phyloP scores from a whole-genome alignment of 2,797 vertebrate genomes.

The Smutsia temminckii region DNA sequence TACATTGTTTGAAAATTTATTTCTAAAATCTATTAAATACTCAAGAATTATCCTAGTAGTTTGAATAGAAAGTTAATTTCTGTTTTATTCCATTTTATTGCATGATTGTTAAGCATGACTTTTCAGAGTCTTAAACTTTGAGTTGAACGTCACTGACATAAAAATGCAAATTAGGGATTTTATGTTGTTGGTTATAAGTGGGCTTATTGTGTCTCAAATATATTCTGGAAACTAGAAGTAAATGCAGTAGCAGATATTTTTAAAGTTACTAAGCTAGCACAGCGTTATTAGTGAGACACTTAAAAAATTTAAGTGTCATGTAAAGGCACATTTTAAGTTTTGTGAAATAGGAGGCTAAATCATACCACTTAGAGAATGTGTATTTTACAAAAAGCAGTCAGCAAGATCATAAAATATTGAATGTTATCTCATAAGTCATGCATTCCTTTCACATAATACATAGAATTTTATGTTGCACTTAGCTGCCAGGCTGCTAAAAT shows the following conservation, averaged over 20 bases:
- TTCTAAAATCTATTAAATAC: slow-evolving; percentile 46
- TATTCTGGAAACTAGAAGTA: slow-evolving; percentile 8
- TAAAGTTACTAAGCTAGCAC: not conserved
- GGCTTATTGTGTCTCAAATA: slow-evolving; percentile 41
- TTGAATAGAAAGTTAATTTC: slow-evolving; percentile 38
- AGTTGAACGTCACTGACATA: slow-evolving; percentile 24
- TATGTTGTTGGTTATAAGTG: slow-evolving; percentile 24
- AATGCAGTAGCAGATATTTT: not conserved
- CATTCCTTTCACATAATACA: not conserved
- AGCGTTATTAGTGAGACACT: not conserved
- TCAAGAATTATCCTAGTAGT: not conserved
- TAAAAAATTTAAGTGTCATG: not conserved
- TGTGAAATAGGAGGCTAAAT: not conserved
- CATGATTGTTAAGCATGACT: not conserved
- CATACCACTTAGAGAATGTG: not conserved
- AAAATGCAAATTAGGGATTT: slow-evolving; percentile 47
- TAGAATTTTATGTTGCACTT: not conserved
- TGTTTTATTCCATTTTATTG: not conserved
- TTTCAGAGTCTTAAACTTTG: slow-evolving; percentile 42
- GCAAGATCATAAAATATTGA: not conserved
- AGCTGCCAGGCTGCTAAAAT: not conserved
- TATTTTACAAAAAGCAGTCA: not conserved
- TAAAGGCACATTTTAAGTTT: slow-evolving; percentile 18
- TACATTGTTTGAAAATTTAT: slow-evolving; percentile 26
- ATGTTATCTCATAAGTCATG: not conserved